Conservation (phyloP, 2,113 vertebrate species). For the Platanista minor region DNA sequence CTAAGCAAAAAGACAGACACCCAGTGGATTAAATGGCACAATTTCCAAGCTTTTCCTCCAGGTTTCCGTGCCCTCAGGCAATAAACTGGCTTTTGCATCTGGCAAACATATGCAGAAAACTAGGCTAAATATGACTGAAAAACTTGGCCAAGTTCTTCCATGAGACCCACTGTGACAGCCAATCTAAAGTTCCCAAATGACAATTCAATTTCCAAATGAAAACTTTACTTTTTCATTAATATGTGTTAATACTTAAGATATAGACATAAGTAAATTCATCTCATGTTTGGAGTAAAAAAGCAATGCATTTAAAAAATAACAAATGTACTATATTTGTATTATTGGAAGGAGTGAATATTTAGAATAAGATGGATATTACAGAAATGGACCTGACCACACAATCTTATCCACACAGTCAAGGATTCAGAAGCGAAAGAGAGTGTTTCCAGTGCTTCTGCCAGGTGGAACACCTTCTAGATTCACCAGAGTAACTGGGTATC, state of each 20-base stretch:
- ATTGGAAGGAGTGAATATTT: neutral
- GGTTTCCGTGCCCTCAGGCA: slow-evolving; percentile 45
- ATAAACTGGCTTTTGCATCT: slow-evolving; percentile 49
- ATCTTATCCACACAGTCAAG: neutral
- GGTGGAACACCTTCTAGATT: neutral
- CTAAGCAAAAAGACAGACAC: slow-evolving; percentile 6
- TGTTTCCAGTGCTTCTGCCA: neutral
- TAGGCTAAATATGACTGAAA: slow-evolving; percentile 50
- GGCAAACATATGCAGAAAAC: slow-evolving; percentile 65
- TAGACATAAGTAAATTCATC: neutral
- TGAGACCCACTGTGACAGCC: slow-evolving; percentile 34
- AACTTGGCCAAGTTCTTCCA: slow-evolving; percentile 49
- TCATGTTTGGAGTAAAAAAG: neutral
- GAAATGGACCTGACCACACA: neutral
- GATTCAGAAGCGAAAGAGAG: neutral
- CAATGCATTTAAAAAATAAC: neutral
- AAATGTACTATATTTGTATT: neutral
- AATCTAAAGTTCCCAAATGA: slow-evolving; percentile 48
- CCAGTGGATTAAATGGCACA: neutral
- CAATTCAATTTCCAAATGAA: slow-evolving; percentile 51
- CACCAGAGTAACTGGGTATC: neutral
- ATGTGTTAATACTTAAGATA: neutral
- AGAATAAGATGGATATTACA: neutral
- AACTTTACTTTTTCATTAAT: slow-evolving; percentile 6
- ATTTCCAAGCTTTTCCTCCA: slow-evolving; percentile 33